A percentile compares a stretch with the other conserved stretches of the same genome.
These are phyloP conservation scores for Cyprinus carpio DNA, from an alignment of 2,113 vertebrate species.

Conservation along the genomic window DNA sequence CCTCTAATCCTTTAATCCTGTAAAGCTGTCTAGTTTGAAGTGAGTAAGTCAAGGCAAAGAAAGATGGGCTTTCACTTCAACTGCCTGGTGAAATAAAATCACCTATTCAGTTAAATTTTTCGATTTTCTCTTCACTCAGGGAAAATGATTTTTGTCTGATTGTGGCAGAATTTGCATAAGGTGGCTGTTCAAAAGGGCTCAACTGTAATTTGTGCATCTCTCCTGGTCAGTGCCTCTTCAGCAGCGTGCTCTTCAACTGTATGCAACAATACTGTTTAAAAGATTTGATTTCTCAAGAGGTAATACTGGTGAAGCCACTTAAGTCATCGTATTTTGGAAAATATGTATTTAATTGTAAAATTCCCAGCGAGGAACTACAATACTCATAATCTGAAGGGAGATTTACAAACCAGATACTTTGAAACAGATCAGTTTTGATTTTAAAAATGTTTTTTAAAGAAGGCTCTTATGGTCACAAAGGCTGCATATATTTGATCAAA, in stretches of 20 bases:
- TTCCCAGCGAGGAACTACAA: neutral
- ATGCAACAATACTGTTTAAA: neutral
- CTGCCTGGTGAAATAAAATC: slow-evolving; percentile 20
- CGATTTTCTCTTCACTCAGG: slow-evolving; percentile 15
- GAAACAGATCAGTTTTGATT: too few relatives aligned
- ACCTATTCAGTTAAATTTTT: slow-evolving; percentile 14
- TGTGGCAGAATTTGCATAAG: slow-evolving; percentile 45
- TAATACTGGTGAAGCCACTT: neutral
- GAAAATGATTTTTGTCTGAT: slow-evolving; percentile 43
- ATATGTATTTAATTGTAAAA: neutral
- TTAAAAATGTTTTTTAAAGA: too few relatives aligned
- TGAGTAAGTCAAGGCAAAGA: slow-evolving; percentile 17
- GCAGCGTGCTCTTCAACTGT: slow-evolving; percentile 18
- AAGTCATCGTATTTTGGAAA: neutral
- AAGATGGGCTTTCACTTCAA: slow-evolving; percentile 3
- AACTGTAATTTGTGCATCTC: slow-evolving; percentile 45
- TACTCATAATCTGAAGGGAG: neutral
- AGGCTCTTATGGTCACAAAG: too few relatives aligned
- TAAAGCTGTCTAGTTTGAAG: slow-evolving; percentile 37
- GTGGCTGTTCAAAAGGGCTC: slow-evolving; percentile 35
- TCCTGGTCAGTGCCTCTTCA: slow-evolving; percentile 31
- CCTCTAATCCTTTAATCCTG: slow-evolving; percentile 31
- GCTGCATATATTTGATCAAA: too few relatives aligned
- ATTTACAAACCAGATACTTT: too few relatives aligned
- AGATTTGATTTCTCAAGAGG: neutral